phyloP scores from a whole-genome alignment of 2,888 invertebrate genomes.

The Argyresthia goedartella region DNA sequence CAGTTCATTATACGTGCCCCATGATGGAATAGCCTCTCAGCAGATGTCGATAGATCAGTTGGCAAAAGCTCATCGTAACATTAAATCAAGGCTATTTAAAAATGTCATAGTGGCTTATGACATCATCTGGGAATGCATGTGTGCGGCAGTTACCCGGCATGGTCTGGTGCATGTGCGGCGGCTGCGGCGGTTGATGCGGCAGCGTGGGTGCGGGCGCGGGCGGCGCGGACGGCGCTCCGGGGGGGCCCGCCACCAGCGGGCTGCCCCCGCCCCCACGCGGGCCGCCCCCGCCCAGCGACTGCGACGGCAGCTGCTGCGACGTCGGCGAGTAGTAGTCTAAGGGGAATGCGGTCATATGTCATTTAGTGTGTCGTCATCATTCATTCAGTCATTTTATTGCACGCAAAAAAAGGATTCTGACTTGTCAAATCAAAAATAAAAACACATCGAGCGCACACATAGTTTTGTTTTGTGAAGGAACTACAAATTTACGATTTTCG shows the following conservation, averaged over 20 bases:
- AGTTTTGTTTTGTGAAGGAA: no score
- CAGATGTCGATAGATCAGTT: no score
- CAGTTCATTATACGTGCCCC: no score
- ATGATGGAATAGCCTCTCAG: no score
- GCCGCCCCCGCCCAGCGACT: slow-evolving; percentile 39
- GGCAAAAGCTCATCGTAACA: no score
- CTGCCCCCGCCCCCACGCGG: slow-evolving; percentile 27
- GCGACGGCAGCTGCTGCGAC: slow-evolving; percentile 51
- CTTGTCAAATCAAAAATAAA: background rate
- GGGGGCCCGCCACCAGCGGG: slow-evolving; percentile 34
- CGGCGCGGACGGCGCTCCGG: slow-evolving; percentile 34
- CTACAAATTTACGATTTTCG: no score
- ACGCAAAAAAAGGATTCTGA: no score
- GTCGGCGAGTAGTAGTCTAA: slow-evolving; percentile 28
- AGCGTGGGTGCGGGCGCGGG: slow-evolving; percentile 40
- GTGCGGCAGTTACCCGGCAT: slow-evolving; percentile 48
- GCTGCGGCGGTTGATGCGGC: slow-evolving; percentile 36
- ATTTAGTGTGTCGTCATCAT: background rate
- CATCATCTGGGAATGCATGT: no score
- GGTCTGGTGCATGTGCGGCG: slow-evolving; percentile 42
- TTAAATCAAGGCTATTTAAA: no score
- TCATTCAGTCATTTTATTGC: background rate
- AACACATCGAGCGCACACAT: background rate
- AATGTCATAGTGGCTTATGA: no score
- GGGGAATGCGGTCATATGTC: background rate